Conservation (phyloP, 2,888 invertebrate genomes). For the Allacma fusca region DNA sequence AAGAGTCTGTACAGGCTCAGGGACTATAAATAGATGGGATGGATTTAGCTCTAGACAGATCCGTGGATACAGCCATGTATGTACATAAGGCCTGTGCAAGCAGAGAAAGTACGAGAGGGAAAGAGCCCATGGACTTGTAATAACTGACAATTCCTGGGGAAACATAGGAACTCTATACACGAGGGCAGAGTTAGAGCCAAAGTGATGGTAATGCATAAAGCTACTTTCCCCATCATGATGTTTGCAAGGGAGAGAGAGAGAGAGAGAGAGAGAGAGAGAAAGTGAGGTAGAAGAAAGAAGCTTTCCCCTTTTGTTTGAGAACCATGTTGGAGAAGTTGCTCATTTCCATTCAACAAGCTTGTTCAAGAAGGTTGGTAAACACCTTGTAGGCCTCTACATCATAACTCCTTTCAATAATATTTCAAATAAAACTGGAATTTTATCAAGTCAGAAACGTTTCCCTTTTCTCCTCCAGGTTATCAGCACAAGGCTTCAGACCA, state of each 20-base stretch:
- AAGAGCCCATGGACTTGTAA: too few species aligned
- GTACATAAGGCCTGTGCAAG: too few species aligned
- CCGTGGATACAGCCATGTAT: too few species aligned
- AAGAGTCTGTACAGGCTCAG: too few species aligned
- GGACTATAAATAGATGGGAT: too few species aligned
- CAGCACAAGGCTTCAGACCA: too few species aligned
- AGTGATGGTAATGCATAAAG: constrained; percentile 16
- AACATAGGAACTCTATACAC: neutral
- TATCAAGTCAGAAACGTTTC: neutral
- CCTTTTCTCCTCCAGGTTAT: neutral
- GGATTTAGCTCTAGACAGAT: too few species aligned
- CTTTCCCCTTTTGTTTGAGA: constrained; percentile 21
- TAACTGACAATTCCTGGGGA: too few species aligned
- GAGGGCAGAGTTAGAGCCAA: neutral
- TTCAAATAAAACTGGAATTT: constrained; percentile 13
- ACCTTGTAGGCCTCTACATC: constrained; percentile 18
- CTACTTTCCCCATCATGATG: neutral
- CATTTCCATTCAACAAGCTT: constrained; percentile 32
- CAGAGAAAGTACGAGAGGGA: too few species aligned
- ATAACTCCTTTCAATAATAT: constrained; percentile 21
- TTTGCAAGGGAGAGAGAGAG: neutral
- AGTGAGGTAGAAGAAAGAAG: neutral
- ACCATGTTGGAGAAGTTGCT: constrained; percentile 13
- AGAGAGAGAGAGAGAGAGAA: neutral
- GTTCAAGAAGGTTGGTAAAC: constrained; percentile 26